Percentiles rank a stretch among this genome's conserved stretches.
phyloP scores from a whole-genome alignment of 2,797 vertebrate species.

The Danio albolineatus region DNA sequence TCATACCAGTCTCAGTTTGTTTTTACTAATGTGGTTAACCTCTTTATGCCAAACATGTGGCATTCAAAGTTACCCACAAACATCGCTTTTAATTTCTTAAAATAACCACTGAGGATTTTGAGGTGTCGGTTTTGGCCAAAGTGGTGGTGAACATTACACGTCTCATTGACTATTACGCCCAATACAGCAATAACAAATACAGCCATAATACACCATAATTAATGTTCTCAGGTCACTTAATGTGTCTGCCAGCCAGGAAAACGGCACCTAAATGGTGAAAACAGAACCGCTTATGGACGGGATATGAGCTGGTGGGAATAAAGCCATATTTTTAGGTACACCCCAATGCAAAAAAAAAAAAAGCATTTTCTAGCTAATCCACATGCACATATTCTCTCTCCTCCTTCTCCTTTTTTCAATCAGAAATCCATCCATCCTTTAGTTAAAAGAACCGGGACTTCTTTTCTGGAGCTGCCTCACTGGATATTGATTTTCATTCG shows the following conservation, averaged over 20 bases:
- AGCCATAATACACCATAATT: slow-evolving; percentile 21
- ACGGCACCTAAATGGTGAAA: slow-evolving; percentile 4
- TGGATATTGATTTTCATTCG: not conserved
- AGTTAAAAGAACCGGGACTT: not conserved
- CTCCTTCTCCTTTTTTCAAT: not conserved
- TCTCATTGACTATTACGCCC: slow-evolving; percentile 31
- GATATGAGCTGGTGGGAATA: not conserved
- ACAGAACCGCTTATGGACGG: not conserved
- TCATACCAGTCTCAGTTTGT: not conserved
- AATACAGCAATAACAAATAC: slow-evolving; percentile 41
- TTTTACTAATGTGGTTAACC: slow-evolving; percentile 29
- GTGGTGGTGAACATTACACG: slow-evolving; percentile 1
- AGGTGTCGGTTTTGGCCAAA: slow-evolving; percentile 32
- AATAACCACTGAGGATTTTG: slow-evolving; percentile 24
- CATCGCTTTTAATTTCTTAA: slow-evolving; percentile 22
- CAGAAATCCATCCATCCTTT: not conserved
- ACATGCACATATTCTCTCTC: not conserved
- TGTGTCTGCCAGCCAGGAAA: not conserved
- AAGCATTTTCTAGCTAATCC: not conserved
- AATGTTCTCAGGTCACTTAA: not conserved
- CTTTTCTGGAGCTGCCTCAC: not conserved
- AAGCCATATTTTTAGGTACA: not conserved
- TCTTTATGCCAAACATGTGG: slow-evolving; percentile 27
- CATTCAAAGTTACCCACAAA: slow-evolving; percentile 3
- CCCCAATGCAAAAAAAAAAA: not conserved